phyloP scores from a whole-genome alignment of 2,797 vertebrate species.

The Crenuchus spilurus region DNA sequence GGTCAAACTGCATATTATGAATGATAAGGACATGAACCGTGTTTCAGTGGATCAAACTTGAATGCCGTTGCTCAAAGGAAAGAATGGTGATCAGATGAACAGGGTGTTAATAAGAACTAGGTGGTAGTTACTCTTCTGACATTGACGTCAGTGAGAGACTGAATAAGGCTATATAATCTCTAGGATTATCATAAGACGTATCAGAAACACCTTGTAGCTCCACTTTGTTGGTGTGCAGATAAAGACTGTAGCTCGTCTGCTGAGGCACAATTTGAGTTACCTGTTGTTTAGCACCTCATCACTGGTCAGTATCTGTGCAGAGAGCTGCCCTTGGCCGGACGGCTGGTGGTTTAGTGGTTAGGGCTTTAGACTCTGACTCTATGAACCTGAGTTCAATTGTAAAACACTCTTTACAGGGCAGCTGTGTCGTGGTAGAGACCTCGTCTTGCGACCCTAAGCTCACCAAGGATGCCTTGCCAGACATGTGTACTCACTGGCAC shows the following conservation, averaged over 20 bases:
- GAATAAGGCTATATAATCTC: not conserved
- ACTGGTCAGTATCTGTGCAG: not conserved
- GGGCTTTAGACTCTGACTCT: no score
- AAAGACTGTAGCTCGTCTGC: no score
- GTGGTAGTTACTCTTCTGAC: not conserved
- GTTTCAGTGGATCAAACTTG: not conserved
- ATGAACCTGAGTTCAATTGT: no score
- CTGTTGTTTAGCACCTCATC: not conserved
- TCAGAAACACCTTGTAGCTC: no score
- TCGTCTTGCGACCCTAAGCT: no score
- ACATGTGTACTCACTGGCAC: no score
- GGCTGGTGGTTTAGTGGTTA: no score
- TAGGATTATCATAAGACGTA: not conserved
- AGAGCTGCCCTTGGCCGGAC: not conserved
- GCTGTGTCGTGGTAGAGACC: no score
- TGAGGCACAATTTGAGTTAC: no score
- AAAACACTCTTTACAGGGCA: no score
- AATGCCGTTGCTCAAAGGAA: not conserved
- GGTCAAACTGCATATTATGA: not conserved
- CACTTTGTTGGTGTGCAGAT: no score
- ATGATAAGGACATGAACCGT: not conserved
- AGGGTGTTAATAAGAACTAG: not conserved
- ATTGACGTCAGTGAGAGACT: not conserved
- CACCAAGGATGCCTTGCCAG: no score
- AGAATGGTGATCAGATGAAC: not conserved